Evolutionary conservation across 2,888 invertebrate genomes (phyloP).

Genomic region (Temnothorax rugatulus): DNA sequence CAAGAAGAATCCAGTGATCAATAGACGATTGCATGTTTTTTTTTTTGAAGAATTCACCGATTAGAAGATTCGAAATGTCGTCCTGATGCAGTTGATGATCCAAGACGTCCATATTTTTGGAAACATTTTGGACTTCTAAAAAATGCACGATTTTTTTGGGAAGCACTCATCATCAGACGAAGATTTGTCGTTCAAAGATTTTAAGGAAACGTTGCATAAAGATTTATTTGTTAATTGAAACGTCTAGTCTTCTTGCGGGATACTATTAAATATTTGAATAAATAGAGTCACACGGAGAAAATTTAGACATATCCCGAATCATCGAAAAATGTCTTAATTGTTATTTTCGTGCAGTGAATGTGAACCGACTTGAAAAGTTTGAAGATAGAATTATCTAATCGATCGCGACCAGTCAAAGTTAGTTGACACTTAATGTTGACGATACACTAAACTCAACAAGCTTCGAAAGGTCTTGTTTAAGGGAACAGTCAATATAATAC

Average conservation of each 20-base stretch:
- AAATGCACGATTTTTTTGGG: neutral
- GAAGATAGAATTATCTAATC: neutral
- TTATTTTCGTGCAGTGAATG: constrained; percentile 32
- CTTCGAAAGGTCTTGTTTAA: neutral
- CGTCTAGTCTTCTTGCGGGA: neutral
- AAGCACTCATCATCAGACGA: neutral
- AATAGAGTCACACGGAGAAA: neutral
- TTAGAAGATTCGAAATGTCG: constrained; percentile 3
- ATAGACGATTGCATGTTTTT: neutral
- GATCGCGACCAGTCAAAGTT: neutral
- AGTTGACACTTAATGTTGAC: neutral
- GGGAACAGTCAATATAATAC: neutral
- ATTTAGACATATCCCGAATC: neutral
- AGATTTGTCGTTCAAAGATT: neutral
- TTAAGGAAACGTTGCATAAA: neutral
- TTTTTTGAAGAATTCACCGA: neutral
- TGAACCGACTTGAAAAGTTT: neutral
- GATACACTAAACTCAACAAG: neutral
- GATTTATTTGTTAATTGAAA: neutral
- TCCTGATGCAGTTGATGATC: neutral
- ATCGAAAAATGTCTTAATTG: neutral
- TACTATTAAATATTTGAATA: neutral
- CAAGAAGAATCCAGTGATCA: neutral
- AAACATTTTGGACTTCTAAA: neutral
- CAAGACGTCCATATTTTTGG: neutral